Evolutionary conservation across 2,113 vertebrate genomes (phyloP), one percentile per base, ranked within the genome.

Genomic region (Paramisgurnus dabryanus): DNA sequence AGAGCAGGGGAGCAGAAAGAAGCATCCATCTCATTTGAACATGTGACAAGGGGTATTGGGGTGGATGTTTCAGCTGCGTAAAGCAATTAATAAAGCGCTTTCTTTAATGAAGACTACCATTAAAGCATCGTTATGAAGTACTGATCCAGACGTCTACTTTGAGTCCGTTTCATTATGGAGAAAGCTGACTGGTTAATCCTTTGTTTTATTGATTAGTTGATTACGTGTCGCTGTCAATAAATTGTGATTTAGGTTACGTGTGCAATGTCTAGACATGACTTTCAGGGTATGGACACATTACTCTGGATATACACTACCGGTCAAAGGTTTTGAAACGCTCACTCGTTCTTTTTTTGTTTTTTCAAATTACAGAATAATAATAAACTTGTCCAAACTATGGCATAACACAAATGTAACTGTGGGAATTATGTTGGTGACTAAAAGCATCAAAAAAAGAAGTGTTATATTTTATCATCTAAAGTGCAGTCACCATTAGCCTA

Each of bases 51-150:
- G 73, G 41, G 67, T 27, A 66, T 78, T 66, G 67, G 58, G 66
- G 70, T 74, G 68, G 75, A 67, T 73, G 78, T 69, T 47, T 73
- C 43, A 74, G 60, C 81, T 81, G 65, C 53, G 53, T 79, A 68
- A 61, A 41, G 76, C 69, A 83, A 86, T 86, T 85, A 86, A 87
- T 83, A 83, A 73, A 76, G 64, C 40, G 39, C 66, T 76, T 64
- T 34, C n/a, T 71, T 72, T 82, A 84, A 83, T 83, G 76, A 83
- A 81, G 79, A 81, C 76, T 80, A 41, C 18, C 78, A 69, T 82
- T 81, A 78, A 81, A 78, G 60, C 27, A 39, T 69, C 71, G n/a
- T 50, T 39, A 66, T 63, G 77, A 66, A 79, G 53, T 65, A 72
- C 76, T 66, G 27, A 10, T 43, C 65, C 18, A 39, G 61, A 77